Evolutionary conservation across 2,888 invertebrate genomes (phyloP), one percentile per base, ranked within the genome.

Genomic region (Ophion costatus): DNA sequence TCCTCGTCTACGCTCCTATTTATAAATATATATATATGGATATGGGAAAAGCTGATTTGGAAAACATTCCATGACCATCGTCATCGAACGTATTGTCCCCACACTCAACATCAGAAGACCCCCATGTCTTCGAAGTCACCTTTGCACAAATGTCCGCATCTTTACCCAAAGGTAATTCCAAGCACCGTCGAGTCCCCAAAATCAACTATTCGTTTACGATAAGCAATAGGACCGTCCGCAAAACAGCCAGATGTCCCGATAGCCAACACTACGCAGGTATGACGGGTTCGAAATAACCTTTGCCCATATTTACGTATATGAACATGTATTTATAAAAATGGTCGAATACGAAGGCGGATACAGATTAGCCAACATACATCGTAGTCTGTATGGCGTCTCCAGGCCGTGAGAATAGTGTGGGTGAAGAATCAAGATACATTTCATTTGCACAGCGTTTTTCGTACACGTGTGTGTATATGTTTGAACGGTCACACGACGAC

Each of bases 341-440:
- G 64, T 33, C 64, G 75, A 76, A 79, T 71, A 57, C 45, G 63
- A 83, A 83, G 86, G 84, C 85, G 85, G 85, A 85, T 85, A 67
- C 83, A 77, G 80, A 83, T 85, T 82, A 74, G 85, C 83, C 80
- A 83, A 87, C 69, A 77, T 77, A 82, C 83, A 77, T 81, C 85
- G 77, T 22, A 61, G 66, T 76, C 73, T 38, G 69, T 64, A 71
- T 59, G 61, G 78, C 78, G 79, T 80, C 76, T 80, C 80, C 69
- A 80, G 85, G 85, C 83, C 85, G 85, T 85, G 85, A 85, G 85
- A 85, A 85, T 80, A 85, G 83, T 83, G 85, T 85, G 74, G 85
- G 83, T 81, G 85, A 73, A 59, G 71, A 78, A 73, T 71, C 57
- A 73, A 75, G 75, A 67, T 79, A 79, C 75, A 70, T 78, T 81